Percentiles rank a stretch among this genome's conserved stretches.
Evolutionary conservation across 2,888 invertebrate genomes (phyloP).

Genomic region (Napeogenes inachia): DNA sequence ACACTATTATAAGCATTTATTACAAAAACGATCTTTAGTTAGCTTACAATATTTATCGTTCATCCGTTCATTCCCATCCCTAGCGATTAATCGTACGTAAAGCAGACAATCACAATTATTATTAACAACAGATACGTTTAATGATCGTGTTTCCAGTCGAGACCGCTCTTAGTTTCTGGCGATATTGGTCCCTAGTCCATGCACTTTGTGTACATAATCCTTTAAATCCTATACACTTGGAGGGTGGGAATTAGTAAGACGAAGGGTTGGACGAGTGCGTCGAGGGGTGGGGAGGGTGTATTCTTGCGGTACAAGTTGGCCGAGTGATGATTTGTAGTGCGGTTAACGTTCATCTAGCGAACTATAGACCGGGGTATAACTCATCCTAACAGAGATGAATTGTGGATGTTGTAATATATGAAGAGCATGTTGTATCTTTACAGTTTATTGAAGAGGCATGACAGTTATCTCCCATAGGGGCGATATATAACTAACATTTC

Average conservation of each 20-base stretch:
- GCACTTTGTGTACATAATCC: slow-evolving; percentile 53
- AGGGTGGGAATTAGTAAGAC: slow-evolving; percentile 55
- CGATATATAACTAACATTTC: too few species aligned
- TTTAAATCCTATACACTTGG: slow-evolving; percentile 35
- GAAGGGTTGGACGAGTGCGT: slow-evolving; percentile 36
- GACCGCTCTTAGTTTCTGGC: slow-evolving; percentile 14
- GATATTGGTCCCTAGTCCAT: slow-evolving; percentile 41
- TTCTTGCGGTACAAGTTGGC: slow-evolving; percentile 52
- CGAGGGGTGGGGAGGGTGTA: slow-evolving; percentile 38
- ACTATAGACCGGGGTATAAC: slow-evolving; percentile 49
- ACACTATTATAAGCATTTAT: too few species aligned
- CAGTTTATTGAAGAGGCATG: too few species aligned
- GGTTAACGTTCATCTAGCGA: slow-evolving; percentile 63
- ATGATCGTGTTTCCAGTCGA: slow-evolving; percentile 60
- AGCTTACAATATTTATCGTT: too few species aligned
- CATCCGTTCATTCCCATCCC: too few species aligned
- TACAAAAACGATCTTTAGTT: too few species aligned
- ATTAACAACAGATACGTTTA: slow-evolving; percentile 61
- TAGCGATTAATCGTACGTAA: too few species aligned
- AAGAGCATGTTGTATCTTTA: too few species aligned
- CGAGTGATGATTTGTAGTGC: slow-evolving; percentile 64
- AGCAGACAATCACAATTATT: slow-evolving; percentile 70
- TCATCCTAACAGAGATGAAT: slow-evolving; percentile 58
- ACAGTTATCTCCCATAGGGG: too few species aligned
- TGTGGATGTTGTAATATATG: slow-evolving; percentile 9